phyloP scores from a whole-genome alignment of 2,113 vertebrate genomes.

The Gracilinanus agilis region DNA sequence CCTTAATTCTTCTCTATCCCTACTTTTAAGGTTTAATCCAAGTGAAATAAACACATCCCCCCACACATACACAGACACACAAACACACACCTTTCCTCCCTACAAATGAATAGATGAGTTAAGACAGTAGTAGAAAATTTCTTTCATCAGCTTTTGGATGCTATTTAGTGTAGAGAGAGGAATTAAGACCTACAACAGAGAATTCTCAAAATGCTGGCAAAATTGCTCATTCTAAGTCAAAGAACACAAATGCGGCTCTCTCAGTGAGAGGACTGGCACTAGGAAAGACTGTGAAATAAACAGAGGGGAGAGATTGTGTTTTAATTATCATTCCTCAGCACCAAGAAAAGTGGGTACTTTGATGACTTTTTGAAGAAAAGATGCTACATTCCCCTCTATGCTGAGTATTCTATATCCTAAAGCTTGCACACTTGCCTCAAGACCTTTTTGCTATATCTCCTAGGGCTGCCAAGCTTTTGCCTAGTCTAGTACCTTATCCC shows the following conservation, averaged over 20 bases:
- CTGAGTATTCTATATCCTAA: background rate
- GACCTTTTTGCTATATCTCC: background rate
- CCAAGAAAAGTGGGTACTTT: background rate
- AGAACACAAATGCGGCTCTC: background rate
- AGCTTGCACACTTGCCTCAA: background rate
- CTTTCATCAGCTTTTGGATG: background rate
- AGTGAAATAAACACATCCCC: too few relatives aligned
- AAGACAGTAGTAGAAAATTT: background rate
- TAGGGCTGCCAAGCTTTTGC: background rate
- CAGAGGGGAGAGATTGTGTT: background rate
- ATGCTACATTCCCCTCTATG: background rate
- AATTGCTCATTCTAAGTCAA: background rate
- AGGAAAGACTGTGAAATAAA: background rate
- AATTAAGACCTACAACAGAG: background rate
- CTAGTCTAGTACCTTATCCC: background rate
- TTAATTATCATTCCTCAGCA: background rate
- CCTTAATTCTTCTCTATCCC: background rate
- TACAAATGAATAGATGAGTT: background rate
- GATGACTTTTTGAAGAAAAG: background rate
- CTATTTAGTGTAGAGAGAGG: background rate
- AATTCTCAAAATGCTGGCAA: background rate
- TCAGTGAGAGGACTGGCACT: background rate
- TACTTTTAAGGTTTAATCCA: background rate
- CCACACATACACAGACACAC: too few relatives aligned
- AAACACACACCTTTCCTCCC: background rate